These are phyloP conservation scores for Ptychochromis oligacanthus DNA, from an alignment of 2,113 vertebrate genomes.

Conservation along the genomic window DNA sequence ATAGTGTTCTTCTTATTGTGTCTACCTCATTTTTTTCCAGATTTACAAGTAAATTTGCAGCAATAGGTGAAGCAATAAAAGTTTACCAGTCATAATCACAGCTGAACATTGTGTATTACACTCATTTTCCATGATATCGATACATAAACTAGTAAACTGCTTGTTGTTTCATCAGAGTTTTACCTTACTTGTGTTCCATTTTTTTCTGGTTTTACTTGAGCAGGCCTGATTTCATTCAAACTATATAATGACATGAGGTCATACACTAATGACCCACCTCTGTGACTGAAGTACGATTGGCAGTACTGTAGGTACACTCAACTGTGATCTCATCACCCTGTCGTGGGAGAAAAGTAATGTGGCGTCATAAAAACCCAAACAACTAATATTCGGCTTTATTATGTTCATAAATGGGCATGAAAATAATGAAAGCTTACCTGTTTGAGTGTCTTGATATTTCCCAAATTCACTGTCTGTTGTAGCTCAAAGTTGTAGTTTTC, in stretches of 20 bases:
- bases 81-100: neutral
- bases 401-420: too few relatives aligned
- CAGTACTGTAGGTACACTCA: conserved; percentile 77
- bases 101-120: neutral
- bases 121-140: neutral
- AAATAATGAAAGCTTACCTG: conserved; percentile 39
- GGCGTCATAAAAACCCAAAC: neutral
- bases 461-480: conserved; percentile 77
- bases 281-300: conserved; percentile 48
- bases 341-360: neutral
- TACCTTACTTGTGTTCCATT: neutral
- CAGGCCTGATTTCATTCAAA: neutral
- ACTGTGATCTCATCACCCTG: conserved; percentile 77
- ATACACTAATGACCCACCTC: conserved; percentile 30
- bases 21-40: neutral
- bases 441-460: conserved; percentile 74
- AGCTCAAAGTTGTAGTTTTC: conserved; percentile 83
- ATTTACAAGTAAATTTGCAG: neutral
- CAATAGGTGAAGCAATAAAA: neutral
- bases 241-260: neutral
- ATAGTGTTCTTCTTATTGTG: accelerated
- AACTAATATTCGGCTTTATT: neutral
- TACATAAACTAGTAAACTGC: neutral
- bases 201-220: neutral
- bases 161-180: neutral